These are phyloP conservation scores for Kryptolebias ocellatus DNA, from an alignment of 2,797 vertebrate genomes.

Conservation along the genomic window DNA sequence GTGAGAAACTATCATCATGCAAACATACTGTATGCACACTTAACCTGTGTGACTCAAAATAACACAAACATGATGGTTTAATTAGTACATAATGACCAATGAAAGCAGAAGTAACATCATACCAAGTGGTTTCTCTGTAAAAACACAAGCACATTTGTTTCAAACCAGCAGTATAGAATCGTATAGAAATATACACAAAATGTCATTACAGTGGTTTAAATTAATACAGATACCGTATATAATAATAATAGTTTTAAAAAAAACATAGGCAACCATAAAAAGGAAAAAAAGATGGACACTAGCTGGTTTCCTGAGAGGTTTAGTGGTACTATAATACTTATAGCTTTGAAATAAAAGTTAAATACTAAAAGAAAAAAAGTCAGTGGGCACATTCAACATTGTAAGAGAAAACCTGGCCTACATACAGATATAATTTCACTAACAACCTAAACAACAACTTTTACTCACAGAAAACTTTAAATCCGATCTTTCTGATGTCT, in stretches of 20 bases:
- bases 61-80: constrained; percentile 17
- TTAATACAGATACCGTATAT: constrained; percentile 57
- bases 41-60: constrained; percentile 23
- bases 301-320: constrained; percentile 79
- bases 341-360: constrained; percentile 41
- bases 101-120: constrained; percentile 37
- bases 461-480: constrained; percentile 16
- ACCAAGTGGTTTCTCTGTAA: constrained; percentile 48
- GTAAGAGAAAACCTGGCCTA: constrained; percentile 23
- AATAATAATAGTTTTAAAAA: constrained; percentile 32
- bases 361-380: constrained; percentile 14
- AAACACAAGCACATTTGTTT: constrained; percentile 51
- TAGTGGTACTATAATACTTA: constrained; percentile 50
- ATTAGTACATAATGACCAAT: constrained; percentile 24
- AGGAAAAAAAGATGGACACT: constrained; percentile 49
- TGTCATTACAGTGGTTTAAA: constrained; percentile 59
- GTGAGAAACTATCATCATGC: constrained; percentile 10
- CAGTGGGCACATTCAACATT: constrained; percentile 11
- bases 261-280: constrained; percentile 55
- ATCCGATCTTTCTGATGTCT: constrained; percentile 1
- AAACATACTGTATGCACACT: constrained; percentile 14
- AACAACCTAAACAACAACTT: constrained; percentile 1
- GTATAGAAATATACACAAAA: constrained; percentile 68
- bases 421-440: constrained; percentile 13
- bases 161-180: constrained; percentile 58